phyloP scores from a whole-genome alignment of 2,888 invertebrate genomes.

The Molanna angustata region DNA sequence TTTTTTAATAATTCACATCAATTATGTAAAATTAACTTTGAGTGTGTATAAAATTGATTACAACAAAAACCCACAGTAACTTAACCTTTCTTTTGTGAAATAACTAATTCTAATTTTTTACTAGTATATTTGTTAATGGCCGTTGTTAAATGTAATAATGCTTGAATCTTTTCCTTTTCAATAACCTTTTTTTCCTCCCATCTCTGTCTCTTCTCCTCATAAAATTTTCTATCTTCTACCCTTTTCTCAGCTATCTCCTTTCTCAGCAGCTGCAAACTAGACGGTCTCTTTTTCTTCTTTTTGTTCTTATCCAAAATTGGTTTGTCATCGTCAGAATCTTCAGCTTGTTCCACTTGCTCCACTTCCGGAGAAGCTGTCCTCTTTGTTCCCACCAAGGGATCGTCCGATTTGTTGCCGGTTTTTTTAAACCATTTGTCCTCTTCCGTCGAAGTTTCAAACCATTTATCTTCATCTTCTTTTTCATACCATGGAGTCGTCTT shows the following conservation, averaged over 20 bases:
- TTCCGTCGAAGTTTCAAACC: constrained; percentile 1
- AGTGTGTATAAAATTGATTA: too few relatives aligned
- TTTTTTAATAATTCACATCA: too few relatives aligned
- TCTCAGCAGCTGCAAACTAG: constrained; percentile 3
- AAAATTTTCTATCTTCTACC: constrained; percentile 8
- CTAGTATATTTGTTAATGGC: constrained; percentile 11
- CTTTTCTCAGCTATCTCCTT: constrained; percentile 8
- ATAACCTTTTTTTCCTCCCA: constrained; percentile 13
- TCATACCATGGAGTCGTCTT: constrained; percentile 5
- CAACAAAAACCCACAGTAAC: too few relatives aligned
- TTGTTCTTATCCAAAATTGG: neutral
- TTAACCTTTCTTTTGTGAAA: constrained; percentile 10
- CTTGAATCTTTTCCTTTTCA: constrained; percentile 10
- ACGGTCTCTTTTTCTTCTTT: constrained; percentile 5
- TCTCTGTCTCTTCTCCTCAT: constrained; percentile 6
- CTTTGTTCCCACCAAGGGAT: neutral
- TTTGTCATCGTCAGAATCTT: constrained; percentile 8
- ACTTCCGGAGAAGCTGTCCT: neutral
- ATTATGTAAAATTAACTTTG: too few relatives aligned
- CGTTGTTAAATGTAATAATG: constrained; percentile 6
- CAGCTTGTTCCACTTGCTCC: neutral
- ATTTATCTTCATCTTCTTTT: constrained; percentile 4
- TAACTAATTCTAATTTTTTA: constrained; percentile 10
- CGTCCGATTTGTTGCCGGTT: neutral
- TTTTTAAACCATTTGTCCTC: neutral